Conservation (phyloP, 2,113 vertebrate species). For the Physeter macrocephalus region DNA sequence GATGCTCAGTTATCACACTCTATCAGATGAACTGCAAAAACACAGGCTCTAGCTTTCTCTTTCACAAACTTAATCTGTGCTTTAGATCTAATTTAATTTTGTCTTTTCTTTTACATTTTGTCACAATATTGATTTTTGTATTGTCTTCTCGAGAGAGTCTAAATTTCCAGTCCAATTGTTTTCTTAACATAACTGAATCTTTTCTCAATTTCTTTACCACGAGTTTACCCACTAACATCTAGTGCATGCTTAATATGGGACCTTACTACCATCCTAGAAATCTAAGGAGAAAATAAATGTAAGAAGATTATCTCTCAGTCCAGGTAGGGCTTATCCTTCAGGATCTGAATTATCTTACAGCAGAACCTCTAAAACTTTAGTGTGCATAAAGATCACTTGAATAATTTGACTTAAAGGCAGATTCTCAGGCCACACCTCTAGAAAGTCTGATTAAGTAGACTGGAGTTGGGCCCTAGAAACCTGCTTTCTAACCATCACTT, state of each 20-base stretch:
- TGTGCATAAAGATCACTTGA: background rate
- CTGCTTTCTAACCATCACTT: background rate
- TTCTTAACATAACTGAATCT: background rate
- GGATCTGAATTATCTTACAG: background rate
- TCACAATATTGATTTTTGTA: background rate
- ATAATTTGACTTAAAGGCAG: background rate
- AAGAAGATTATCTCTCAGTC: background rate
- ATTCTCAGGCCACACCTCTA: background rate
- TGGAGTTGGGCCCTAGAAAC: background rate
- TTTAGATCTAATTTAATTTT: conserved; percentile 14
- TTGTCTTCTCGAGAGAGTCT: background rate
- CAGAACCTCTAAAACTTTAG: background rate
- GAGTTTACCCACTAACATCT: background rate
- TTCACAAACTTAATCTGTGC: background rate
- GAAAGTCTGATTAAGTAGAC: background rate
- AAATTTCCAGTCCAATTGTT: background rate
- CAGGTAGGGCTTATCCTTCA: background rate
- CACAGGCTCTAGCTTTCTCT: background rate
- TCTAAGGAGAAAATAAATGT: conserved; percentile 3
- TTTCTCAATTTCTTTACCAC: conserved; percentile 12
- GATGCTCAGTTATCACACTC: background rate
- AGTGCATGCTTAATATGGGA: background rate
- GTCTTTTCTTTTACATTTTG: background rate
- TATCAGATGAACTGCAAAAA: background rate
- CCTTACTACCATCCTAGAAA: background rate